Evolutionary conservation across 2,113 vertebrate species (phyloP).

Genomic region (Balaeniceps rex): DNA sequence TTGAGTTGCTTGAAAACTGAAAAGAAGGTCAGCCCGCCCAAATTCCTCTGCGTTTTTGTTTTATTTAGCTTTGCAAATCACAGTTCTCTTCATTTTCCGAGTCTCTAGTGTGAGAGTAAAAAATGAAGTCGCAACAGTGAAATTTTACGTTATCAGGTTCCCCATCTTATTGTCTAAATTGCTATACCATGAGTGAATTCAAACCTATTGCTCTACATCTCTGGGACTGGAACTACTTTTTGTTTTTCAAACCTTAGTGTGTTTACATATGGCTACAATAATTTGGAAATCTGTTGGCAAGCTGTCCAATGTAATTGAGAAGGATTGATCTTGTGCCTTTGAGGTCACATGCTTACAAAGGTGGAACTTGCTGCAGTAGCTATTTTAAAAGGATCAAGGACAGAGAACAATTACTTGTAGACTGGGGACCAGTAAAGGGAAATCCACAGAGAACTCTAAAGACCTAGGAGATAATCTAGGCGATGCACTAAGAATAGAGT

Average conservation of each 20-base stretch:
- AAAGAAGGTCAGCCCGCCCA: slow-evolving; percentile 7
- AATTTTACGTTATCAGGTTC: not conserved
- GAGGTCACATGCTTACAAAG: not conserved
- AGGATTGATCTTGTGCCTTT: not conserved
- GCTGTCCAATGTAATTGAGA: not conserved
- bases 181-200: not conserved
- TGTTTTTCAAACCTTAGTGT: not conserved
- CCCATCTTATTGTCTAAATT: not conserved
- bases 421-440: not conserved
- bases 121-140: not conserved
- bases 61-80: slow-evolving; percentile 19
- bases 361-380: not conserved
- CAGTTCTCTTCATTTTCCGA: not conserved
- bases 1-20: not conserved
- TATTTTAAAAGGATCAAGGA: not conserved
- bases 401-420: not conserved
- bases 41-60: not conserved
- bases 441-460: not conserved
- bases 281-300: not conserved
- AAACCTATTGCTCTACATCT: not conserved
- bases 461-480: not conserved
- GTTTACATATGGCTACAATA: not conserved
- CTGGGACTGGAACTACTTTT: not conserved
- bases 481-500: not conserved
- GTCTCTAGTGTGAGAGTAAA: not conserved